phyloP scores from a whole-genome alignment of 2,888 invertebrate species.

The Stomorhina lunata region DNA sequence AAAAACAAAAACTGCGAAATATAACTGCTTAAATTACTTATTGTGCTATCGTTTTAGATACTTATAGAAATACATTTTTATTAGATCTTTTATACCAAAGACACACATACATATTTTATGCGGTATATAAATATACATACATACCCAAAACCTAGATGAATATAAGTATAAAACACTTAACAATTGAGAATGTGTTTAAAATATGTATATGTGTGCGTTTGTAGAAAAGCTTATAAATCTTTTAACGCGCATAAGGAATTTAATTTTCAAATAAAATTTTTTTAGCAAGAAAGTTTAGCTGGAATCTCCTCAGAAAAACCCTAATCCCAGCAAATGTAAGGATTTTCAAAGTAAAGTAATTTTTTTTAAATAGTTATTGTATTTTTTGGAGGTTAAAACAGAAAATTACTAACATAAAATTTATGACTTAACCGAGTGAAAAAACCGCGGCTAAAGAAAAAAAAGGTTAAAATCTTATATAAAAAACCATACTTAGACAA shows the following conservation, averaged over 20 bases:
- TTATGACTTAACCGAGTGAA: constrained; percentile 65
- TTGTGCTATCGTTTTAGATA: too few relatives aligned
- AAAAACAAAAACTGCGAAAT: too few relatives aligned
- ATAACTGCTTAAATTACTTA: too few relatives aligned
- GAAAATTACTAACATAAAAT: constrained; percentile 65
- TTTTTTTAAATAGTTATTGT: constrained; percentile 1
- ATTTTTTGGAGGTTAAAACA: constrained; percentile 57
- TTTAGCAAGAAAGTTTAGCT: constrained; percentile 44
- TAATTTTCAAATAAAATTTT: constrained; percentile 63
- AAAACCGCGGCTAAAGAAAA: constrained; percentile 42
- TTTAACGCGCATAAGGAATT: constrained; percentile 60
- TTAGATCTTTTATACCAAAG: too few relatives aligned
- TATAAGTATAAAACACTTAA: too few relatives aligned
- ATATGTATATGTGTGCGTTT: neutral
- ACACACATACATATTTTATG: too few relatives aligned
- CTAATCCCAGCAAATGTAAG: constrained; percentile 14
- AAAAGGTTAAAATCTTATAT: neutral
- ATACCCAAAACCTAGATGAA: too few relatives aligned
- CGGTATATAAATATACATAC: too few relatives aligned
- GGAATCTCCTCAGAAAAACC: constrained; percentile 11
- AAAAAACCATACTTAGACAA: neutral
- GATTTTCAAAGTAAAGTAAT: constrained; percentile 6
- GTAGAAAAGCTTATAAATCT: constrained; percentile 59
- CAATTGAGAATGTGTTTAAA: too few relatives aligned
- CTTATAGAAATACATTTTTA: too few relatives aligned